Evolutionary conservation across 2,113 vertebrate genomes (phyloP).

Genomic region (Tapirus terrestris): DNA sequence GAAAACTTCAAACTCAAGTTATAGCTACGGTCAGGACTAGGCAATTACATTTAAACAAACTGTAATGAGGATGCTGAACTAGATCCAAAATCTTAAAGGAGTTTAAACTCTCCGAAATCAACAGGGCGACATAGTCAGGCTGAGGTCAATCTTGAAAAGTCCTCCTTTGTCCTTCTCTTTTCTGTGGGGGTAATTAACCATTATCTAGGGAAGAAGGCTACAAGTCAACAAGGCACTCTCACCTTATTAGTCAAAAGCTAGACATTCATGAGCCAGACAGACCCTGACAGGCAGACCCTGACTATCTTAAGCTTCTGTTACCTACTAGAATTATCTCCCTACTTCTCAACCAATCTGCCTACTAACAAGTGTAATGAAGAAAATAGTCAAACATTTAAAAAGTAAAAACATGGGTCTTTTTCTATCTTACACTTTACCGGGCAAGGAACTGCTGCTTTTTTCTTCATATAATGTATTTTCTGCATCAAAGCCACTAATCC

Average conservation of each 20-base stretch:
- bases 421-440: conserved; percentile 11
- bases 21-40: neutral
- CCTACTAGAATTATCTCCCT: conserved; percentile 23
- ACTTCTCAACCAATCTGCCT: neutral
- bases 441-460: conserved; percentile 31
- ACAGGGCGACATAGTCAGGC: neutral
- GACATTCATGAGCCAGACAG: neutral
- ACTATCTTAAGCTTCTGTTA: neutral
- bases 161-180: neutral
- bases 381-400: conserved; percentile 63
- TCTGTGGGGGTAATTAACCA: neutral
- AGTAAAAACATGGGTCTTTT: conserved; percentile 17
- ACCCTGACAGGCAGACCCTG: neutral
- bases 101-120: neutral
- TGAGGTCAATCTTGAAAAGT: neutral
- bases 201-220: neutral
- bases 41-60: neutral
- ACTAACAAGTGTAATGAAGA: conserved; percentile 12
- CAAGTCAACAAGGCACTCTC: neutral
- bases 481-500: conserved; percentile 52
- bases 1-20: neutral
- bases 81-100: neutral
- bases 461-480: conserved; percentile 29
- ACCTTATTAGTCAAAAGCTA: neutral
- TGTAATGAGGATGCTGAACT: neutral